A percentile compares a stretch with the other conserved stretches of the same genome.
Evolutionary conservation across 2,113 vertebrate genomes (phyloP).

Genomic region (Zosterops lateralis): DNA sequence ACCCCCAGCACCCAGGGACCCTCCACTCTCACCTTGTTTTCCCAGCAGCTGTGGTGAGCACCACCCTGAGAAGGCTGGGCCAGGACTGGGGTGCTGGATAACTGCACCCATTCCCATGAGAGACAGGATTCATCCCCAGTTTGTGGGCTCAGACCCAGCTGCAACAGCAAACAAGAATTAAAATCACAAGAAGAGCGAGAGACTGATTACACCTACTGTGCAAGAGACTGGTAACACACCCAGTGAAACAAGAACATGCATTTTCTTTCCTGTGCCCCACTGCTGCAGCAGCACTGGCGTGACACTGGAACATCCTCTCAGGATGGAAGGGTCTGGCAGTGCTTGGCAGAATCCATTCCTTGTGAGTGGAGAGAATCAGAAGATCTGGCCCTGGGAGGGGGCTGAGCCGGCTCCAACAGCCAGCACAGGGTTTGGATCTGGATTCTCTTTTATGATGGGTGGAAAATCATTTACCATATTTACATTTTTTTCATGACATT

Average conservation of each 20-base stretch:
- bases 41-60: too few species aligned
- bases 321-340: not conserved
- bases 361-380: not conserved
- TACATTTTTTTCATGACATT: not conserved
- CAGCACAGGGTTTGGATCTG: not conserved
- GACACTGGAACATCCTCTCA: not conserved
- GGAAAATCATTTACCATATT: not conserved
- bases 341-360: not conserved
- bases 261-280: not conserved
- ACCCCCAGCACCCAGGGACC: not conserved
- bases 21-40: too few species aligned
- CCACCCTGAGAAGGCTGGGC: accelerated
- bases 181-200: not conserved
- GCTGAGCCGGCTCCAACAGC: accelerated
- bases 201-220: not conserved
- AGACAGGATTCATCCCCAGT: not conserved
- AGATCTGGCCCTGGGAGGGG: not conserved
- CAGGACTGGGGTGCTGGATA: not conserved
- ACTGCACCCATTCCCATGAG: not conserved
- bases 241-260: not conserved
- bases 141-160: not conserved
- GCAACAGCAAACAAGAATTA: not conserved
- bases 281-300: accelerated
- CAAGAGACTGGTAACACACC: not conserved
- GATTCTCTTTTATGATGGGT: not conserved